Base-by-base conservation (phyloP, 92 coral and sea anemone genomes). In the Plumapathes pennacea region DNA sequence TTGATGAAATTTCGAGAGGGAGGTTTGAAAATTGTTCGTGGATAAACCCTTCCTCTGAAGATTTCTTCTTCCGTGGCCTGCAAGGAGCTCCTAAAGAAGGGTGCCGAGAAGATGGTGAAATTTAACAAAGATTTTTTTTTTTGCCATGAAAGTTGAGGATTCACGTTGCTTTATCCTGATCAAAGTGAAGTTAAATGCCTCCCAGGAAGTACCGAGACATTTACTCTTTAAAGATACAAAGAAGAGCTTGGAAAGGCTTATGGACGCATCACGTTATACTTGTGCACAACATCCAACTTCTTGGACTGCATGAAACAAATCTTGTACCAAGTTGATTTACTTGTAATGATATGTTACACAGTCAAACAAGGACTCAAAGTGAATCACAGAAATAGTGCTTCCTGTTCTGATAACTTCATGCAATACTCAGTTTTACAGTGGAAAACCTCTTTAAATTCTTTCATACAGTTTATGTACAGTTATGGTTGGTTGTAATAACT, bases 101-200 rank as follows among this genome's bases (percentile, higher is more conserved):
- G 45, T 22, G 63, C 62, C 30, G 70, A 71, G 27, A 79, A 71
- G 54, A 72, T 79, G 61, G 50, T 72, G 46, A 72, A 63, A 57
- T 72, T 79, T 46, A 72, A 79, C 69, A 71, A 43, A 32, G 80
- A 79, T 20, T 46, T 77, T 30, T 18, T 25, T 1, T 40, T 22
- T n/a, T 25, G 25, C 54, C 8, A 5, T 32, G 59, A 47, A 3
- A 23, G 67, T 29, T 14, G 25, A 10, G 67, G 57, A 7, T 77
- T 77, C 33, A 31, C 46, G 1, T 32, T 77, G 61, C 10, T 70
- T 50, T 77, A 77, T 56, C 84, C 78, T 24, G 84, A 77, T 41
- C 53, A 44, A 59, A 77, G 46, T 6, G 37, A 47, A 77, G 84
- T 77, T 11, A 61, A 50, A 18, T 29, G 17, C 27, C 64, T 46